Conservation (phyloP, 2,888 invertebrate species). For the Harpagoxenus sublaevis region DNA sequence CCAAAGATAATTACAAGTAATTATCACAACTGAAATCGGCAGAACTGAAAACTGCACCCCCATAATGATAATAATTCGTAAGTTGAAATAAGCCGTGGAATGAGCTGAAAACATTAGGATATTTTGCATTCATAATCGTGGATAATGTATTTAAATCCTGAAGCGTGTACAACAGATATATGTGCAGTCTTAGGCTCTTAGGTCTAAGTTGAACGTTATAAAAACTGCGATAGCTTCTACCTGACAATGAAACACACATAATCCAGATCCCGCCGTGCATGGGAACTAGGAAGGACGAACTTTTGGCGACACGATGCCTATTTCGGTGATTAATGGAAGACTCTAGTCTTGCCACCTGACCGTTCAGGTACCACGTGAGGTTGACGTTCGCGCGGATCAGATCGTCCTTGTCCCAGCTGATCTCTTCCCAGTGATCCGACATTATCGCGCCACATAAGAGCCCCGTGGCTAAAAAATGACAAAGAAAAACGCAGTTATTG, state of each 20-base stretch:
- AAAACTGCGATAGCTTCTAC: conserved; percentile 85
- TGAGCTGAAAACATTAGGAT: background rate
- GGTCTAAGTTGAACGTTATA: background rate
- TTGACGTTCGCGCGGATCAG: conserved; percentile 89
- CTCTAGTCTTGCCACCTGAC: conserved; percentile 90
- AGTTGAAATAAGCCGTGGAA: background rate
- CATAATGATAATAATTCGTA: background rate
- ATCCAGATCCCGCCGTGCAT: conserved; percentile 98
- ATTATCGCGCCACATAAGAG: conserved; percentile 95
- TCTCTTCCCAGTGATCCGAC: conserved; percentile 97
- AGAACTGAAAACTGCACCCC: background rate
- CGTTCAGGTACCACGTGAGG: conserved; percentile 92
- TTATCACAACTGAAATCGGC: background rate
- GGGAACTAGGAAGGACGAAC: conserved; percentile 91
- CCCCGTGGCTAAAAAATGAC: conserved; percentile 87
- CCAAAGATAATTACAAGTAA: background rate
- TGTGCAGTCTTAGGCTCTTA: background rate
- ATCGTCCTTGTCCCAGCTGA: conserved; percentile 91
- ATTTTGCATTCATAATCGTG: background rate
- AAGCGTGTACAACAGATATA: background rate
- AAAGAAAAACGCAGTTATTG: background rate
- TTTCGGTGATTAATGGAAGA: conserved; percentile 69
- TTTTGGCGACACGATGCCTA: conserved; percentile 67
- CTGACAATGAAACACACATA: conserved; percentile 93
- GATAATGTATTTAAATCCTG: background rate